Conservation (phyloP, 2,888 invertebrate genomes). For the Lasius fuliginosus region DNA sequence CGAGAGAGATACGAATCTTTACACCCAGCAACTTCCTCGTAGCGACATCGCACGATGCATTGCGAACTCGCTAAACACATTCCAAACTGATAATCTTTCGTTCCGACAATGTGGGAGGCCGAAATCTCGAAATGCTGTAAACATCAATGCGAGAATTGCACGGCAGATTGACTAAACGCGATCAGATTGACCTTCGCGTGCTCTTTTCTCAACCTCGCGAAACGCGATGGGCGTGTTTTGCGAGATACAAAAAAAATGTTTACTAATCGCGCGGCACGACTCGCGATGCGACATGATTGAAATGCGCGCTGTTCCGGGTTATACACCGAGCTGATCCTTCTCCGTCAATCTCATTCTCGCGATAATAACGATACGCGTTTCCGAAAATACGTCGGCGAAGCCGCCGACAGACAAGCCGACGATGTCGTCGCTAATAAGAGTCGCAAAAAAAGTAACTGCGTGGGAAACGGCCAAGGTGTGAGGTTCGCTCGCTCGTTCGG, state of each 20-base stretch:
- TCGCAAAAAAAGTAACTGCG: constrained; percentile 57
- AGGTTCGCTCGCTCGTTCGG: constrained; percentile 44
- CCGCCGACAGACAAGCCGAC: neutral
- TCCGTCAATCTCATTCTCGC: neutral
- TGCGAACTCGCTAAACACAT: constrained; percentile 45
- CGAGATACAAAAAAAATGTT: neutral
- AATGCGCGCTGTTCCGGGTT: constrained; percentile 65
- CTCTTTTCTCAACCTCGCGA: neutral
- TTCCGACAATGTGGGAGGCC: constrained; percentile 70
- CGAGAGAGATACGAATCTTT: neutral
- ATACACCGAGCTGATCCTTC: neutral
- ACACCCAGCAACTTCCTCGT: constrained; percentile 26
- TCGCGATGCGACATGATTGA: constrained; percentile 65
- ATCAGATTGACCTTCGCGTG: too few species aligned
- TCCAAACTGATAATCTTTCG: constrained; percentile 69
- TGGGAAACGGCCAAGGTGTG: constrained; percentile 65
- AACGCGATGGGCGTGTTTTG: neutral
- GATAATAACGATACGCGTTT: neutral
- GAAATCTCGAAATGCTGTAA: constrained; percentile 72
- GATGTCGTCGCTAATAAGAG: constrained; percentile 29
- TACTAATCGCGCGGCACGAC: neutral
- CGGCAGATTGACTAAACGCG: too few species aligned
- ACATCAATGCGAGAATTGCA: constrained; percentile 60
- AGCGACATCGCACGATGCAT: constrained; percentile 68
- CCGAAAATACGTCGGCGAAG: neutral